Base-by-base conservation (phyloP, 2,888 invertebrate species). In the Maniola hyperantus region DNA sequence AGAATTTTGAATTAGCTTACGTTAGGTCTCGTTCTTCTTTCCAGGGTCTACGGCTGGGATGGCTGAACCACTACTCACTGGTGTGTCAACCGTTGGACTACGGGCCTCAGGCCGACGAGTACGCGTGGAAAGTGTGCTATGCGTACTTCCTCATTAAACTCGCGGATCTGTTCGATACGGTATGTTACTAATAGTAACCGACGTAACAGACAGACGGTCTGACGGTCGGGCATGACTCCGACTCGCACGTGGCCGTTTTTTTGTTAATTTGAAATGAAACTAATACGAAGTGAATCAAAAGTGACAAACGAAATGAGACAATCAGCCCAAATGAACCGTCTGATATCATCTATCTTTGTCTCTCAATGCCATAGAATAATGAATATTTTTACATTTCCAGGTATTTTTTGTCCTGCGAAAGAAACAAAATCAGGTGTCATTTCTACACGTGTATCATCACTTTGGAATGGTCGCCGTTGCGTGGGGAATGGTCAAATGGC, bases 371-470 rank as follows among this genome's bases (percentile, higher is more conserved):
- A 11, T 15, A n/a, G n/a, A 6, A 46, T 7, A 7, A 46, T 15
- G 15, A 50, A 15, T 20, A 18, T 20, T 20, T 50, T 2, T 33
- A 34, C 6, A 1, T 34, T 68, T 79, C 1, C 73, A 92, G 91
- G 85, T 96, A 69, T 97, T 97, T 88, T 97, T 97, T 83, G 94
- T 97, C n/a, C 85, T 97, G 72, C 92, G 97, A 65, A 97, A 97
- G 84, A 97, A 97, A 79, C 93, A 95, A 72, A 95, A 94, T 68
- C 97, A 98, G 88, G 93, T 97, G 15, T 94, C 96, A 2, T 97
- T 97, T 78, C 93, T 98, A 36, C 97, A 98, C 79, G 94, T 97
- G 6, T 97, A 97, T 79, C 97, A 98, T 83, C 97, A 98, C 81
- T 93, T 94, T 36, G 95, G 94, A 62, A 94, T 94, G 96, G 94